Conservation (phyloP, 2,797 vertebrate species). For the Siniperca undulata region DNA sequence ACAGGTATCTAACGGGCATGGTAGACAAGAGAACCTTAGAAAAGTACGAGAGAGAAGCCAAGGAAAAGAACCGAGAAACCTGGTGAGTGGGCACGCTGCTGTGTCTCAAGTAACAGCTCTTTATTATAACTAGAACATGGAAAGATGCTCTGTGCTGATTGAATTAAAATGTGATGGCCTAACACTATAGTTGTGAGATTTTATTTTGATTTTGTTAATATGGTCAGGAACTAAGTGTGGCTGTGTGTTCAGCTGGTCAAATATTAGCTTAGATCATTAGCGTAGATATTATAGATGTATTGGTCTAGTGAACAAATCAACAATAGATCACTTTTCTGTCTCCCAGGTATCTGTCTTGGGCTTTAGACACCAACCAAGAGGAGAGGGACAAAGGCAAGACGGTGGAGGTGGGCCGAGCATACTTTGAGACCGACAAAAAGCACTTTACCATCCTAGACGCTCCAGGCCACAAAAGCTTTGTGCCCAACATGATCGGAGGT, state of each 20-base stretch:
- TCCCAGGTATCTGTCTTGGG: slow-evolving; percentile 97
- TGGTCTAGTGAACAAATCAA: neutral
- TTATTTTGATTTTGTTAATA: neutral
- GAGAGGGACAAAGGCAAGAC: slow-evolving; percentile 99
- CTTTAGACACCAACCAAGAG: slow-evolving; percentile 98
- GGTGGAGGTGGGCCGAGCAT: slow-evolving; percentile 96
- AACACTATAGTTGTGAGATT: neutral
- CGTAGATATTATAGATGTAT: neutral
- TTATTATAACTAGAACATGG: neutral
- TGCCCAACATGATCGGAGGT: slow-evolving; percentile 99
- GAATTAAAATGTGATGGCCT: neutral
- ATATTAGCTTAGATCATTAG: neutral
- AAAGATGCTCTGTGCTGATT: neutral
- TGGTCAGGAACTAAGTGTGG: neutral
- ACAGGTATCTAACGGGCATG: slow-evolving; percentile 98
- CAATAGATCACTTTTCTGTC: neutral
- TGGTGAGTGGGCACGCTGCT: slow-evolving; percentile 85
- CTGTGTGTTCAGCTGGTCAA: neutral
- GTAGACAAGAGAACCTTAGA: slow-evolving; percentile 99
- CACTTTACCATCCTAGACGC: slow-evolving; percentile 99
- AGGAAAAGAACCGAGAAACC: slow-evolving; percentile 99
- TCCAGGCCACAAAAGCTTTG: slow-evolving; percentile 98
- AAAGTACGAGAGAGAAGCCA: slow-evolving; percentile 98
- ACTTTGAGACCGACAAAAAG: slow-evolving; percentile 98
- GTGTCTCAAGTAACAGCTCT: neutral